Conservation (phyloP, 2,888 invertebrate genomes). For the Dryomyza anilis region DNA sequence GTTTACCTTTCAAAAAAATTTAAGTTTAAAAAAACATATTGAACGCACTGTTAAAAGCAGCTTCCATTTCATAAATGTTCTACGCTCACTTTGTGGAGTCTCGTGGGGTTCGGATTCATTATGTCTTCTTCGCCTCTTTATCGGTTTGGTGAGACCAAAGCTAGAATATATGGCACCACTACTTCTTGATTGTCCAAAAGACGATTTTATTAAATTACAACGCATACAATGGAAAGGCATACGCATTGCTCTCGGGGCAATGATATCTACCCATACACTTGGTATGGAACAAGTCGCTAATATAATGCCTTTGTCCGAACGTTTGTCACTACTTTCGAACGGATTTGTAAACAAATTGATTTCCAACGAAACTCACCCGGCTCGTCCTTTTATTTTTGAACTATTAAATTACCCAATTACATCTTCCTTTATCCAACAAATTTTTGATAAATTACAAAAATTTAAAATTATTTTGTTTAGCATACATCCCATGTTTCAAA, state of each 20-base stretch:
- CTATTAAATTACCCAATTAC: not conserved
- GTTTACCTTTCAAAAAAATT: too few relatives aligned
- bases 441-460: not conserved
- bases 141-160: slow-evolving; percentile 3
- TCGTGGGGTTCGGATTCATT: slow-evolving; percentile 2
- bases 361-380: not conserved
- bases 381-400: not conserved
- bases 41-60: not conserved
- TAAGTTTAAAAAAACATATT: not conserved
- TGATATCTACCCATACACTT: not conserved
- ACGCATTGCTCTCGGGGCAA: too few relatives aligned
- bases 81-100: not conserved
- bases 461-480: not conserved
- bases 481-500: not conserved
- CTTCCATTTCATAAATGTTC: slow-evolving; percentile 3
- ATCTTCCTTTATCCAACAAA: not conserved
- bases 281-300: not conserved
- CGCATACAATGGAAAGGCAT: too few relatives aligned
- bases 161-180: slow-evolving; percentile 5
- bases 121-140: not conserved
- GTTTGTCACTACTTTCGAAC: too few relatives aligned
- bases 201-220: too few relatives aligned
- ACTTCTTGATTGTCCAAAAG: too few relatives aligned
- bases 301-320: not conserved
- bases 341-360: not conserved